These are phyloP conservation scores for Villa cingulata DNA, from an alignment of 2,888 invertebrate genomes.

Conservation along the genomic window DNA sequence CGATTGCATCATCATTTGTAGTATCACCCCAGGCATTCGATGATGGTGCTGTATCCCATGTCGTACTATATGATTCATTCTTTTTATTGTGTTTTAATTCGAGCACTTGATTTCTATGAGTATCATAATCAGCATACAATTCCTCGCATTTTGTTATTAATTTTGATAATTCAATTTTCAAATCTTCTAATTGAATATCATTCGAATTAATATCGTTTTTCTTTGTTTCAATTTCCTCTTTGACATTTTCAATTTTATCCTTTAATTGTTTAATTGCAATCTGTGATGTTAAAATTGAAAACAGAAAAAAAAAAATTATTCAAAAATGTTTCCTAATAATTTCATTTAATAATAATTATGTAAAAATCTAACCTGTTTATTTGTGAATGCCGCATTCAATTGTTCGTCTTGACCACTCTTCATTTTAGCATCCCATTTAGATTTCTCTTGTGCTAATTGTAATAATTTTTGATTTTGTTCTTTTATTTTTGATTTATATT, in stretches of 20 bases:
- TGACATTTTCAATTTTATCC: slow-evolving; percentile 60
- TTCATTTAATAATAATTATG: not conserved
- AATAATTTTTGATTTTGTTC: slow-evolving; percentile 73
- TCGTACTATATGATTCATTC: slow-evolving; percentile 35
- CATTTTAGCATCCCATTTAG: slow-evolving; percentile 58
- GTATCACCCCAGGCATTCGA: slow-evolving; percentile 18
- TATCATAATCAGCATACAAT: slow-evolving; percentile 54
- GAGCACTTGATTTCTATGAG: slow-evolving; percentile 44
- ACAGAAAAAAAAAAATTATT: not conserved
- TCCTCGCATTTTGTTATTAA: slow-evolving; percentile 55
- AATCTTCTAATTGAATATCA: slow-evolving; percentile 58
- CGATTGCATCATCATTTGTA: slow-evolving; percentile 17
- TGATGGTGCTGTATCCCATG: slow-evolving; percentile 41
- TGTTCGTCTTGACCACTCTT: slow-evolving; percentile 40
- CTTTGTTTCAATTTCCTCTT: slow-evolving; percentile 64
- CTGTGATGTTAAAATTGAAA: too few species aligned
- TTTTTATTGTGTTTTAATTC: slow-evolving; percentile 42
- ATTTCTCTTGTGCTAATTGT: slow-evolving; percentile 69
- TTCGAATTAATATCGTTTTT: slow-evolving; percentile 69
- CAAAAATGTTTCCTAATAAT: not conserved
- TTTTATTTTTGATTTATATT: slow-evolving; percentile 65
- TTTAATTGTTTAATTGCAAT: slow-evolving; percentile 54
- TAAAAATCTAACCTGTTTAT: slow-evolving; percentile 39
- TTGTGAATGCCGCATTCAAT: slow-evolving; percentile 47
- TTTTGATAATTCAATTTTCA: slow-evolving; percentile 51